Evolutionary conservation across 2,888 invertebrate genomes (phyloP), one percentile per base, ranked within the genome.

Genomic region (Leptothorax acervorum): DNA sequence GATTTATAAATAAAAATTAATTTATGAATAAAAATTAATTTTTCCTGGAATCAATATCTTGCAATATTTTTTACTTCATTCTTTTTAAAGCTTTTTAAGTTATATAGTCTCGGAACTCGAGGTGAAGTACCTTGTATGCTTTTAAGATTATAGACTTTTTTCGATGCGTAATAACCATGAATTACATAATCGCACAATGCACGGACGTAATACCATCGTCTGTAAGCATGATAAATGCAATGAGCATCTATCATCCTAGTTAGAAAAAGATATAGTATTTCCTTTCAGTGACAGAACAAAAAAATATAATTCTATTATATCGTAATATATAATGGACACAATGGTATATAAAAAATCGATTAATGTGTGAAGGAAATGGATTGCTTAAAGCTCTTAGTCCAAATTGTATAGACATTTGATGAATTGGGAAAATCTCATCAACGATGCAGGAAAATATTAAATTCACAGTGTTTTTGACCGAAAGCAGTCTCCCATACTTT

Each of bases 141-240:
- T 48, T 65, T 15, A 35, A 76, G 48, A 66, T 48, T 51, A 76
- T 66, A 51, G 48, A 51, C 12, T 66, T 65, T 66, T 75, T 66
- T 48, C 35, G 39, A 23, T 68, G 31, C 48, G 18, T 66, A 76
- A 65, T 76, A 76, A 76, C 35, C 65, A 76, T 75, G 48, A 75
- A 75, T 75, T 75, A 35, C 48, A 75, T 51, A 76, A 76, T 76
- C 35, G 35, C 48, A 76, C 35, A 74, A 76, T 76, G 35, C 75
- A 23, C 23, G 35, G 48, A 51, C 6, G 62, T 76, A 65, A 66
- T 1, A 51, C 35, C 48, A 76, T 23, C 23, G 23, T 76, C 48
- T 31, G 35, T 51, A 76, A 76, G 75, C 35, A 76, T 76, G 75
- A 76, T 76, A 76, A 76, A 76, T 76, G 75, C 62, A 76, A 65